Conservation (phyloP, 1,140 invertebrate genomes). For the Hycleus cichorii region DNA sequence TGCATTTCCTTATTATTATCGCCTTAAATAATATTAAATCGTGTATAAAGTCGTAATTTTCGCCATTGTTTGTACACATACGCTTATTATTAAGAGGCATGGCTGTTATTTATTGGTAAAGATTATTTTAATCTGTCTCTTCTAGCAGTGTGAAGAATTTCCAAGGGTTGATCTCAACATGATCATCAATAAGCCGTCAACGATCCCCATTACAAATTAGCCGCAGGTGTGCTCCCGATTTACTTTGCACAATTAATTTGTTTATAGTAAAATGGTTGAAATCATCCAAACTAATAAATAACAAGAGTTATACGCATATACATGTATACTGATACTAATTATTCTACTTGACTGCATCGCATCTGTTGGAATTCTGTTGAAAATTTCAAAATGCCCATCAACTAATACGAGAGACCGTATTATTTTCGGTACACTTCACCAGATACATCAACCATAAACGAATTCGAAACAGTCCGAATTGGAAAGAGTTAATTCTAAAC, state of each 20-base stretch:
- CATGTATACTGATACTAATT: constrained; percentile 8
- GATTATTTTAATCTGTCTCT: too few species aligned
- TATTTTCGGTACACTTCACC: neutral
- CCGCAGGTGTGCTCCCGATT: constrained; percentile 12
- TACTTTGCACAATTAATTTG: constrained; percentile 14
- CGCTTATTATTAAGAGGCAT: too few species aligned
- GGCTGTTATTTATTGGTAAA: too few species aligned
- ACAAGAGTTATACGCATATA: constrained; percentile 6
- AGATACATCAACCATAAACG: constrained; percentile 8
- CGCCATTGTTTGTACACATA: too few species aligned
- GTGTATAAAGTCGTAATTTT: too few species aligned
- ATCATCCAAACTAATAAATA: constrained; percentile 12
- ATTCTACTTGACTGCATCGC: constrained; percentile 11
- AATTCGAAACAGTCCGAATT: constrained; percentile 11
- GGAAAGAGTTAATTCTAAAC: constrained; percentile 3
- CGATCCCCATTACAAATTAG: constrained; percentile 4
- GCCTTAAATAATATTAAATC: too few species aligned
- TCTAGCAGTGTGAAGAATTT: too few species aligned
- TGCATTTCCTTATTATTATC: constrained; percentile 34
- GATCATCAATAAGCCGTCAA: too few species aligned
- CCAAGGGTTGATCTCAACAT: too few species aligned
- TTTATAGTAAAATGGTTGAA: constrained; percentile 10
- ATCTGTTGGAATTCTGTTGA: constrained; percentile 7
- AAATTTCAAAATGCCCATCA: neutral
- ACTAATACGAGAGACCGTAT: neutral